A percentile compares a stretch with the other conserved stretches of the same genome.
phyloP scores from a whole-genome alignment of 2,888 invertebrate species.

The Drosophila falleni region DNA sequence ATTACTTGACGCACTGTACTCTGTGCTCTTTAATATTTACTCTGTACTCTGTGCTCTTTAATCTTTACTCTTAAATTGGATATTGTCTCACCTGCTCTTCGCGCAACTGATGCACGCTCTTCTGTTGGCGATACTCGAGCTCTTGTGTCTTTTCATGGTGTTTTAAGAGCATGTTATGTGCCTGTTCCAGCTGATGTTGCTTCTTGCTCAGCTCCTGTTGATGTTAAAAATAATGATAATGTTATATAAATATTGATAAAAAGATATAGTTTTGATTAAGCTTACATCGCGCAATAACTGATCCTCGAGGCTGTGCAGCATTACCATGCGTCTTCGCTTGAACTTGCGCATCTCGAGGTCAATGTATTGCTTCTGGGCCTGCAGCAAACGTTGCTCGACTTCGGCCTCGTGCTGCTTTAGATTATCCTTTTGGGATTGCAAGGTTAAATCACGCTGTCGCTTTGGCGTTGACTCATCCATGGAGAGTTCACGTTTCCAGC shows the following conservation, averaged over 20 bases:
- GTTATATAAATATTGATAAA: not conserved
- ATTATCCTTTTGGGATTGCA: conserved; percentile 96
- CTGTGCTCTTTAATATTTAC: no score
- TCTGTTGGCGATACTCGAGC: conserved; percentile 97
- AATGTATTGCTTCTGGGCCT: conserved; percentile 95
- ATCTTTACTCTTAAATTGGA: not conserved
- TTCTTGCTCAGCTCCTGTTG: conserved; percentile 96
- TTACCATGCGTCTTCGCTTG: conserved; percentile 94
- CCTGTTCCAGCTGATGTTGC: conserved; percentile 97
- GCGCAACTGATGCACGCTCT: conserved; percentile 95
- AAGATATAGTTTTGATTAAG: not conserved
- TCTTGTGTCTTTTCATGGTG: conserved; percentile 99
- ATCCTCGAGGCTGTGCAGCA: conserved; percentile 95
- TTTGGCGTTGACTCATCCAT: conserved; percentile 97
- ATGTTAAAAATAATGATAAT: conserved; percentile 29
- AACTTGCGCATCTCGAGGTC: conserved; percentile 97
- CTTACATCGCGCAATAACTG: conserved; percentile 94
- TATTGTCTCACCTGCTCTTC: conserved; percentile 90
- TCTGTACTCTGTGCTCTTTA: no score
- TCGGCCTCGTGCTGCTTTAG: conserved; percentile 96
- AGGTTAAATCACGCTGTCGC: conserved; percentile 94
- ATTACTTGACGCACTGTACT: not conserved
- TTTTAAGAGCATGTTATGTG: conserved; percentile 96
- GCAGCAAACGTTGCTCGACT: conserved; percentile 94
- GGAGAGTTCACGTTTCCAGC: conserved; percentile 97